Evolutionary conservation across 2,888 invertebrate genomes (phyloP).

Genomic region (Sericinus montela): DNA sequence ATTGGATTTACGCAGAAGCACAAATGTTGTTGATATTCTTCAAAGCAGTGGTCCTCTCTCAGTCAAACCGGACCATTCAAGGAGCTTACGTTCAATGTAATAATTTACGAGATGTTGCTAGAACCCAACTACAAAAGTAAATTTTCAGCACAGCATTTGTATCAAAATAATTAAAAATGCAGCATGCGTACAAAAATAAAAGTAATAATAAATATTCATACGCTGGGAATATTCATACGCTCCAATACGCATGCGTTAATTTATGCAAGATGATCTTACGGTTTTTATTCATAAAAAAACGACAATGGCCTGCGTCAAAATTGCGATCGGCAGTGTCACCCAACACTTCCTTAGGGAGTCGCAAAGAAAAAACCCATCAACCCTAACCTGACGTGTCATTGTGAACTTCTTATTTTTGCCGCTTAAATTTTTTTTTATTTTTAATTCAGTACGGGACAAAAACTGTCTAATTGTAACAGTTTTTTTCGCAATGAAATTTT

Average conservation of each 20-base stretch:
- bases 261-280: constrained; percentile 72
- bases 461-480: constrained; percentile 76
- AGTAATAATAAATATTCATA: constrained; percentile 55
- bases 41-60: too few species aligned
- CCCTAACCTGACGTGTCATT: constrained; percentile 72
- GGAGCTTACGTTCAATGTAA: too few species aligned
- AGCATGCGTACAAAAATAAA: constrained; percentile 8
- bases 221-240: constrained; percentile 76
- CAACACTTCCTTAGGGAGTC: constrained; percentile 61
- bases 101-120: too few species aligned
- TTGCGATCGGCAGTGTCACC: constrained; percentile 68
- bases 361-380: constrained; percentile 46
- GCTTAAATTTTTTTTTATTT: constrained; percentile 61
- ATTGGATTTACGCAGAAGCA: too few species aligned
- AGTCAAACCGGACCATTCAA: too few species aligned
- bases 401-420: constrained; percentile 67
- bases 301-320: constrained; percentile 68
- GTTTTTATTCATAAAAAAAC: constrained; percentile 44
- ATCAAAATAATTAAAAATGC: too few species aligned
- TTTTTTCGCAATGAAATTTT: constrained; percentile 65
- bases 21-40: too few species aligned
- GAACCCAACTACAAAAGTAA: too few species aligned
- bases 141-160: too few species aligned
- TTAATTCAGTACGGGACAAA: constrained; percentile 59
- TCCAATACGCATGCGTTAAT: constrained; percentile 60